Base-by-base conservation (phyloP, 1,140 invertebrate species). In the Asobara japonica region DNA sequence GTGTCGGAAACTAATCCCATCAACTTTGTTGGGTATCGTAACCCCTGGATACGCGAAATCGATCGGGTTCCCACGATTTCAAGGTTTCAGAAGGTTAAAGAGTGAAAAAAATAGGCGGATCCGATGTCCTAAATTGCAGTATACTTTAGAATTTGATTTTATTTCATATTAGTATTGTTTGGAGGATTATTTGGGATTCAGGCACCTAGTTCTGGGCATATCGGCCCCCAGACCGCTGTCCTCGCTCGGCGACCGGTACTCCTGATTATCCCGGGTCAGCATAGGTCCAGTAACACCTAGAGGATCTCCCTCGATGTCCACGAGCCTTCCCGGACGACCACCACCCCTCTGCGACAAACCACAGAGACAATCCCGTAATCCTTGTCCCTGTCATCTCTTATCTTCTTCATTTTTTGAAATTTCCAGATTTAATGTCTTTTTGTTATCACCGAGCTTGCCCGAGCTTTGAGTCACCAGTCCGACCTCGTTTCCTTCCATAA, bases 151-250 rank as follows among this genome's bases (percentile, higher is more conserved):
- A 56, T 25, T 56, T 31, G 27, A n/a, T n/a, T 30, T 10, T n/a
- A 29, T 27, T 18, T 51, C 25, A 8, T 22, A 36, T 18, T 18
- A 38, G 56, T 16, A 64, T 65, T 60, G 29, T 65, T 60, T 36
- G 20, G 38, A 29, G 31, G 31, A 13, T 61, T 38, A 41, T 61
- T 3, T 30, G 20, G 61, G 68, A 64, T 61, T 74, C 27, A 13
- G 75, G 72, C 80, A 86, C 87, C 88, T 91, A 88, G 85, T 92
- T 90, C 86, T 82, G 81, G 89, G 89, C 85, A 92, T 90, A 83
- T 92, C 92, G 83, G 94, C 89, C 82, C 94, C 93, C 80, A 95
- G 90, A 78, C 93, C 93, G 84, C 93, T 94, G 89, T 95, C 93
- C 86, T 95, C 93, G 84, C 93, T 94, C 61, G 93, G 93, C 67